Base-by-base conservation (phyloP, 2,888 invertebrate genomes). In the Anarsia innoxiella region DNA sequence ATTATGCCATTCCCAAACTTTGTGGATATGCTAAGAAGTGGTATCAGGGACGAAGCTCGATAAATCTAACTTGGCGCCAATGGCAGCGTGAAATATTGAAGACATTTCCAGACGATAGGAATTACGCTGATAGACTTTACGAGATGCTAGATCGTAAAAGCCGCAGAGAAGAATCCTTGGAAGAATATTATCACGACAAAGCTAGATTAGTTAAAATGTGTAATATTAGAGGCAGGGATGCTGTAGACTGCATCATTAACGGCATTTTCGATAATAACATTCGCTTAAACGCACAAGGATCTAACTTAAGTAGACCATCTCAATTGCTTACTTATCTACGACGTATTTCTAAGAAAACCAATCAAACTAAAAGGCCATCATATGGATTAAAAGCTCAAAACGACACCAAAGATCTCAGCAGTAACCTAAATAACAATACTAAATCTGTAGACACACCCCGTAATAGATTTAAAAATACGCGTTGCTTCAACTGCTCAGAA, bases 201-300 rank as follows among this genome's bases (percentile, higher is more conserved):
- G 8, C 8, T 19, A 19, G 4, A 3, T 8, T 19, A 5, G 8
- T 19, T 19, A 19, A 19, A 5, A 3, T 5, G 3, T 19, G 19
- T 19, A 34, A 19, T 5, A 23, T 33, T 11, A 39, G 25, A 29
- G 45, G 43, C 1, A 44, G 31, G 27, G 37, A 48, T 13, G 44
- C 48, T 1, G 48, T 48, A 1, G 48, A 48, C 26, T 48, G 48
- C 23, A 35, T 48, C 1, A 46, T 42, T 15, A 32, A 41, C n/a
- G 48, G 48, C 1, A 45, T 48, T 3, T 48, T 23, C 12, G 48
- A 48, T 16, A 26, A 39, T 12, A 42, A 41, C 11, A 39, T 48
- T 13, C 38, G 28, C 31, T 14, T 48, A 14, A 42, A 45, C 28
- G 41, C 45, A 3, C 46, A 46, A 26, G 44, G 41, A 2, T 23